phyloP scores from a whole-genome alignment of 2,888 invertebrate genomes.

The Helleia helle region DNA sequence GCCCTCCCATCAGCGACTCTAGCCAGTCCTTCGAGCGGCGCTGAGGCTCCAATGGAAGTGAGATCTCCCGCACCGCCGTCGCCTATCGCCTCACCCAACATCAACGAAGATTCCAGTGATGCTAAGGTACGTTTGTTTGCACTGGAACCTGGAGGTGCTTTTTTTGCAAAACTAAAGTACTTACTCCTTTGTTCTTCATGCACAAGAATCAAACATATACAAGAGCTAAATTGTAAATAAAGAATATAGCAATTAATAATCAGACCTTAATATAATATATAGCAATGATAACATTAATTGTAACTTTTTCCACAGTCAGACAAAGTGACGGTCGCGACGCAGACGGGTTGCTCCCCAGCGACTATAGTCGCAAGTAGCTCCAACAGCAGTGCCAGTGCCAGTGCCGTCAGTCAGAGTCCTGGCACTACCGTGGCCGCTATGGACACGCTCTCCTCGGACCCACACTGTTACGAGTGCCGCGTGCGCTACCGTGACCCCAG shows the following conservation, averaged over 20 bases:
- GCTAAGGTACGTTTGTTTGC: slow-evolving; percentile 56
- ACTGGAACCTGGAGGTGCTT: too few species aligned
- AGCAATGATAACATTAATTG: too few species aligned
- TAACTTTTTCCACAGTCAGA: slow-evolving; percentile 50
- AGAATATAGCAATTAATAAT: too few species aligned
- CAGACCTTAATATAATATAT: too few species aligned
- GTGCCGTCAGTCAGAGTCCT: slow-evolving; percentile 15
- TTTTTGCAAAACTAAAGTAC: too few species aligned
- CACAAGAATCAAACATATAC: too few species aligned
- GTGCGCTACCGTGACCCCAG: slow-evolving; percentile 93
- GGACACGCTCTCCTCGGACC: slow-evolving; percentile 81
- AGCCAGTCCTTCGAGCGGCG: slow-evolving; percentile 53
- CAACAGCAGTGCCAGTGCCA: slow-evolving; percentile 19
- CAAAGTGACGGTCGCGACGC: slow-evolving; percentile 88
- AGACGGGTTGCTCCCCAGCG: slow-evolving; percentile 86
- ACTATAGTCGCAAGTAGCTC: slow-evolving; percentile 1
- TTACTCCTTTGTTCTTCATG: too few species aligned
- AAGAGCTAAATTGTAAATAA: too few species aligned
- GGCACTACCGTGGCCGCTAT: slow-evolving; percentile 20
- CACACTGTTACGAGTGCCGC: slow-evolving; percentile 94
- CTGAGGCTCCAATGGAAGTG: slow-evolving; percentile 45
- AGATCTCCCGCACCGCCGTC: slow-evolving; percentile 39
- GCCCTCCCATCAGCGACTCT: slow-evolving; percentile 35
- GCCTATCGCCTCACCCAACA: slow-evolving; percentile 40
- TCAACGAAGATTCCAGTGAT: slow-evolving; percentile 60